Percentiles rank a stretch among this genome's conserved stretches.
Conservation (phyloP, 23 tunicate species). For the Ciona savignyi region DNA sequence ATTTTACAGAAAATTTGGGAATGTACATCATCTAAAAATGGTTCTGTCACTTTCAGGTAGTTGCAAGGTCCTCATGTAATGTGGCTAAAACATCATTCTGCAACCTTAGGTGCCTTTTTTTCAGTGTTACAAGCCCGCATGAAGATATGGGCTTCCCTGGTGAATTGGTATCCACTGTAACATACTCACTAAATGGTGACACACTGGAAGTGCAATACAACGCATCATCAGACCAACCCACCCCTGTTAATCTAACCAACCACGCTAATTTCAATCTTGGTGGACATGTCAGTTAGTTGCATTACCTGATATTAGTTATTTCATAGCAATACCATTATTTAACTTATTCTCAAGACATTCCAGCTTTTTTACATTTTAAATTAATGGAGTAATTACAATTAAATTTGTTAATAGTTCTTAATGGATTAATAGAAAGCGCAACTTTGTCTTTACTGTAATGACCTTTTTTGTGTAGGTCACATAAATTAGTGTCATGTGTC, state of each 20-base stretch:
- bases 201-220: slow-evolving; percentile 34
- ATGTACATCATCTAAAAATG: slow-evolving; percentile 6
- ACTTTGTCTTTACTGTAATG: too few species aligned
- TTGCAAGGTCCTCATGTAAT: background rate
- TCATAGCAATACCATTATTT: background rate
- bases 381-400: too few species aligned
- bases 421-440: too few species aligned
- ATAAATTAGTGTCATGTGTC: too few species aligned
- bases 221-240: slow-evolving; percentile 55
- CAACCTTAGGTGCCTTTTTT: too few species aligned
- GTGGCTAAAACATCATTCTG: too few species aligned
- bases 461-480: too few species aligned
- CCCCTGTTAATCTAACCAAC: slow-evolving; percentile 82
- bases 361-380: too few species aligned
- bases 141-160: slow-evolving; percentile 97
- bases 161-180: slow-evolving; percentile 25
- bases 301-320: background rate
- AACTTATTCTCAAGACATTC: too few species aligned
- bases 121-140: slow-evolving; percentile 57
- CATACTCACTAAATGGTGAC: slow-evolving; percentile 27
- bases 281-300: slow-evolving; percentile 71
- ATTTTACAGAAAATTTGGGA: background rate
- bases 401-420: too few species aligned
- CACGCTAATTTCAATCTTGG: slow-evolving; percentile 90
- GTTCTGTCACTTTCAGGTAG: slow-evolving; percentile 49